Evolutionary conservation across 2,888 invertebrate species (phyloP).

Genomic region (Trisateles emortualis): DNA sequence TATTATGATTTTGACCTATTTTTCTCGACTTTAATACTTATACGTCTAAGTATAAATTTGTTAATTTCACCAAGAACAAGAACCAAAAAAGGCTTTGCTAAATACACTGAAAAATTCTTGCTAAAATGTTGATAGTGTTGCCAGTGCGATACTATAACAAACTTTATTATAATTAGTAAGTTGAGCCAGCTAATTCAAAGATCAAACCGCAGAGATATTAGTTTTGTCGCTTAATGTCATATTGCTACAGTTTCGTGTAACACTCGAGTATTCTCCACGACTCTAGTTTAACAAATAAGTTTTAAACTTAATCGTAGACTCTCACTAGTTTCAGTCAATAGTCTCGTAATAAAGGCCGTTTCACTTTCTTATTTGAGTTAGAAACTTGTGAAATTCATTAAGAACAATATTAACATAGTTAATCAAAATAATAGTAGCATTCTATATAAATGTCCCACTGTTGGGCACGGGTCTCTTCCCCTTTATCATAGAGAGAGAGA

Average conservation of each 20-base stretch:
- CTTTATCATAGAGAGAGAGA: too few relatives aligned
- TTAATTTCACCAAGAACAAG: too few relatives aligned
- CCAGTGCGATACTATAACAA: constrained; percentile 67
- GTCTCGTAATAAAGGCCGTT: constrained; percentile 19
- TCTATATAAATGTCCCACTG: too few relatives aligned
- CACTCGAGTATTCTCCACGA: constrained; percentile 35
- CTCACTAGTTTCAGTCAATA: constrained; percentile 41
- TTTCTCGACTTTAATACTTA: too few relatives aligned
- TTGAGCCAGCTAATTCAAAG: constrained; percentile 71
- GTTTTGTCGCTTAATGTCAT: constrained; percentile 59
- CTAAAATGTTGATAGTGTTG: constrained; percentile 67
- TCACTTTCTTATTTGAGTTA: constrained; percentile 22
- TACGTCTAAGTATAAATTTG: too few relatives aligned
- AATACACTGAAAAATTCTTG: constrained; percentile 62
- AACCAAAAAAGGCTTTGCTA: constrained; percentile 53
- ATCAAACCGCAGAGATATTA: constrained; percentile 64
- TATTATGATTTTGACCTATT: too few relatives aligned
- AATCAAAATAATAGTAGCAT: too few relatives aligned
- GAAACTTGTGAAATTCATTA: constrained; percentile 25
- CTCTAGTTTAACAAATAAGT: constrained; percentile 52
- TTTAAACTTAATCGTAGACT: constrained; percentile 49
- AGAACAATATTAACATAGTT: constrained; percentile 1
- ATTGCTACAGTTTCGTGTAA: constrained; percentile 38
- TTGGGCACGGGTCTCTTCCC: too few relatives aligned
- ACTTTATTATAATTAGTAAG: constrained; percentile 78